Conservation (phyloP, 37 sponge, comb jelly and placozoan species). For the Lycopodina hypogea region DNA sequence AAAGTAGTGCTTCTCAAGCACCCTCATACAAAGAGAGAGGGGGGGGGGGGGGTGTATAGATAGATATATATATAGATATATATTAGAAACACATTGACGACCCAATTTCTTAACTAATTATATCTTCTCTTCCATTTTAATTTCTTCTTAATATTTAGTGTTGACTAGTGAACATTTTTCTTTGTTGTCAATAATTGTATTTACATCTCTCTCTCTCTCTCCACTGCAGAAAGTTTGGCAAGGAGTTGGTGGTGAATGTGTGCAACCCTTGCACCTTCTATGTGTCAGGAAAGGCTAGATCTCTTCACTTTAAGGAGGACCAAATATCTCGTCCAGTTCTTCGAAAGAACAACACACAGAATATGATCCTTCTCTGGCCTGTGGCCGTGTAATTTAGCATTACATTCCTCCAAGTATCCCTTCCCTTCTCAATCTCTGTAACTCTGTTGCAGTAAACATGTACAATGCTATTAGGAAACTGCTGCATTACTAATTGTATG, state of each 20-base stretch:
- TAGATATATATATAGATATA: no score
- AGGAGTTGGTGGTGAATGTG: conserved; percentile 35
- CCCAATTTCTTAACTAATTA: no score
- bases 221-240: conserved; percentile 50
- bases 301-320: conserved; percentile 55
- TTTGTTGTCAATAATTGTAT: no score
- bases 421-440: background rate
- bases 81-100: no score
- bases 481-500: no score
- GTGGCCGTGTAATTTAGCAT: conserved; percentile 6
- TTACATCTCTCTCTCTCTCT: background rate
- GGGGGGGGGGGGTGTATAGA: no score
- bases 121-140: no score
- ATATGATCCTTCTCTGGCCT: conserved; percentile 53
- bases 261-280: conserved; percentile 32
- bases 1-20: no score
- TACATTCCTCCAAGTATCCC: background rate
- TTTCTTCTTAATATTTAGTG: no score
- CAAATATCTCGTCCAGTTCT: conserved; percentile 43
- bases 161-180: no score
- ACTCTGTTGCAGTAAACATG: background rate
- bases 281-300: conserved; percentile 29
- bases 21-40: no score
- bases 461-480: background rate
- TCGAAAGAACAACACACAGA: conserved; percentile 36